phyloP scores from a whole-genome alignment of 2,888 invertebrate species.

The Apamea sordens region DNA sequence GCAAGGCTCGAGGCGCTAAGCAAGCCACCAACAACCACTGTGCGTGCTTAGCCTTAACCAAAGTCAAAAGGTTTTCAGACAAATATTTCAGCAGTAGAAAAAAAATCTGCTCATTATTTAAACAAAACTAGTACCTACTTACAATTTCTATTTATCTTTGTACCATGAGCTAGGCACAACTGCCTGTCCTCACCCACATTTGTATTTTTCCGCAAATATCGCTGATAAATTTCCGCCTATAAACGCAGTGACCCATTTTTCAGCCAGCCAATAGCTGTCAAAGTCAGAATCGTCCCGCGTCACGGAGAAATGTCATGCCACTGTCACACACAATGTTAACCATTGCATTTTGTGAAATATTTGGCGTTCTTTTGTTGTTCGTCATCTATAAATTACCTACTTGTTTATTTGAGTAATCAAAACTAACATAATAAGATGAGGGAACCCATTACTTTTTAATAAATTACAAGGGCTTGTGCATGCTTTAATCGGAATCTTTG shows the following conservation, averaged over 20 bases:
- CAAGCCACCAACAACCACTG: too few species aligned
- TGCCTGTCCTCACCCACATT: background rate
- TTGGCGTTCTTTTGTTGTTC: background rate
- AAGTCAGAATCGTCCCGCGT: constrained; percentile 41
- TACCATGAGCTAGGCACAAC: background rate
- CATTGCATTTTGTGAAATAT: constrained; percentile 2
- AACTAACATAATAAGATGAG: background rate
- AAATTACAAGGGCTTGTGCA: background rate
- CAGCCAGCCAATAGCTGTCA: constrained; percentile 60
- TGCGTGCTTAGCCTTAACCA: background rate
- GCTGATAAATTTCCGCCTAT: constrained; percentile 38
- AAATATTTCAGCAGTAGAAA: background rate
- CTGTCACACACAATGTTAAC: constrained; percentile 14
- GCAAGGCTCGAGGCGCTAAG: too few species aligned
- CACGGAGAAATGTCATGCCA: constrained; percentile 32
- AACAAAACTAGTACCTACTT: too few species aligned
- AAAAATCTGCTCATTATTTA: background rate
- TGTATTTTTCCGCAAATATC: constrained; percentile 42
- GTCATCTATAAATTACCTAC: background rate
- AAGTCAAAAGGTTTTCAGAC: background rate
- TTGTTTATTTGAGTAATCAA: background rate
- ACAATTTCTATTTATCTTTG: background rate
- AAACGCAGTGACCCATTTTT: constrained; percentile 60
- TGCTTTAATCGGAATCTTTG: background rate
- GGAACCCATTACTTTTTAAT: background rate